Percentiles rank a stretch among this genome's conserved stretches.
Evolutionary conservation across 2,113 vertebrate species (phyloP).

Genomic region (Lepisosteus osseus): DNA sequence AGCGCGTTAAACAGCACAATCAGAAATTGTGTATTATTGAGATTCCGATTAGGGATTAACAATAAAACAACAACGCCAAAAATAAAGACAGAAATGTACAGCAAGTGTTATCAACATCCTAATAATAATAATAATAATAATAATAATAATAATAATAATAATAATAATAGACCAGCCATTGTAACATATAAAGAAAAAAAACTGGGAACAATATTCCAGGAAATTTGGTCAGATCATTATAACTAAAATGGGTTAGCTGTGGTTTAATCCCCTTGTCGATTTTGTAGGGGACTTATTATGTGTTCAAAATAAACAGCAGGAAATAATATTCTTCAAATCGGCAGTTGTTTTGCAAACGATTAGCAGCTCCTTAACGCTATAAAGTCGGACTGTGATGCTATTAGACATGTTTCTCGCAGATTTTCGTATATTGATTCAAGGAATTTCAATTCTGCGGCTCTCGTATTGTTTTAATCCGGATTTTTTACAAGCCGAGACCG

Average conservation of each 20-base stretch:
- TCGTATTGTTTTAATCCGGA: conserved; percentile 81
- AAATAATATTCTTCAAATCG: conserved; percentile 63
- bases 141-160: background rate
- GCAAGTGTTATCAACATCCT: conserved; percentile 19
- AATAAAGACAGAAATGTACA: conserved; percentile 11
- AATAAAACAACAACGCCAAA: conserved; percentile 21
- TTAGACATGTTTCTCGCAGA: conserved; percentile 76
- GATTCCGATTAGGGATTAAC: conserved; percentile 50
- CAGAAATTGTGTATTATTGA: conserved; percentile 49
- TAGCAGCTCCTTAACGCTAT: conserved; percentile 78
- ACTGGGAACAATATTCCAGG: conserved; percentile 55
- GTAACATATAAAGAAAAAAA: conserved; percentile 70
- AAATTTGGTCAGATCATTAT: conserved; percentile 57
- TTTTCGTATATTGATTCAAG: conserved; percentile 84
- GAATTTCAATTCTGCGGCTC: conserved; percentile 82
- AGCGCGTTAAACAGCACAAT: conserved; percentile 42
- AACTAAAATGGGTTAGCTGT: conserved; percentile 51
- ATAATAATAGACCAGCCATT: conserved; percentile 43
- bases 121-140: conserved; percentile 22
- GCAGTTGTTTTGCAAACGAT: conserved; percentile 75
- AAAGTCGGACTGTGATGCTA: conserved; percentile 73
- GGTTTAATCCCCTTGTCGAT: conserved; percentile 56
- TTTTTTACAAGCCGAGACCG: conserved; percentile 76
- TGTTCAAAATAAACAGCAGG: conserved; percentile 49
- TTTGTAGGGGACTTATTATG: conserved; percentile 42